Percentiles rank a stretch among this genome's conserved stretches.
These are phyloP conservation scores for Hofmannophila pseudospretella DNA, from an alignment of 2,888 invertebrate species.

Conservation along the genomic window DNA sequence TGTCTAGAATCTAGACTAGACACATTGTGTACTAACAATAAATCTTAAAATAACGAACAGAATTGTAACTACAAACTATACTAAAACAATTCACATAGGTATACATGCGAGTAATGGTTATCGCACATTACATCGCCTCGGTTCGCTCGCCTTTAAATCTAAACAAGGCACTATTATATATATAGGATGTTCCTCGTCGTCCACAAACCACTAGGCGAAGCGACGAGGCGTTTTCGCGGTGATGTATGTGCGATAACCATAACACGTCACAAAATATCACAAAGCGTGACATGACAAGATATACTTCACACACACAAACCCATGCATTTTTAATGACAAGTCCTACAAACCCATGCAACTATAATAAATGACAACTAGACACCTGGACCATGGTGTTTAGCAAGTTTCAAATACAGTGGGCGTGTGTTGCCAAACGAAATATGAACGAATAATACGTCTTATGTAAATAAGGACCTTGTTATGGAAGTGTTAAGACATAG, in stretches of 20 bases:
- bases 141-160: no score
- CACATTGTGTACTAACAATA: not conserved
- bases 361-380: constrained; percentile 35
- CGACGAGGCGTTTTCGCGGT: no score
- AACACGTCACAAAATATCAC: constrained; percentile 24
- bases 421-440: constrained; percentile 40
- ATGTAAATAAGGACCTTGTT: constrained; percentile 36
- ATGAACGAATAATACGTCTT: constrained; percentile 21
- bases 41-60: not conserved
- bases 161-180: no score
- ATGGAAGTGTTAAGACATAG: constrained; percentile 21
- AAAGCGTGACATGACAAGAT: constrained; percentile 15
- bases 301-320: constrained; percentile 22
- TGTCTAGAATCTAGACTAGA: not conserved
- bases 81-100: no score
- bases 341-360: constrained; percentile 33
- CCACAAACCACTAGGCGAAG: no score
- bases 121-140: no score
- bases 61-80: not conserved
- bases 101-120: no score
- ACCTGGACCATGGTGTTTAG: constrained; percentile 22
- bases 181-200: no score
- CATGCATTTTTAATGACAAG: constrained; percentile 32
- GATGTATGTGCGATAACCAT: no score
- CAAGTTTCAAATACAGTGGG: constrained; percentile 23